Percentiles rank a stretch among this genome's conserved stretches.
These are phyloP conservation scores for Intellagama lesueurii DNA, from an alignment of 2,797 vertebrate species.

Conservation along the genomic window DNA sequence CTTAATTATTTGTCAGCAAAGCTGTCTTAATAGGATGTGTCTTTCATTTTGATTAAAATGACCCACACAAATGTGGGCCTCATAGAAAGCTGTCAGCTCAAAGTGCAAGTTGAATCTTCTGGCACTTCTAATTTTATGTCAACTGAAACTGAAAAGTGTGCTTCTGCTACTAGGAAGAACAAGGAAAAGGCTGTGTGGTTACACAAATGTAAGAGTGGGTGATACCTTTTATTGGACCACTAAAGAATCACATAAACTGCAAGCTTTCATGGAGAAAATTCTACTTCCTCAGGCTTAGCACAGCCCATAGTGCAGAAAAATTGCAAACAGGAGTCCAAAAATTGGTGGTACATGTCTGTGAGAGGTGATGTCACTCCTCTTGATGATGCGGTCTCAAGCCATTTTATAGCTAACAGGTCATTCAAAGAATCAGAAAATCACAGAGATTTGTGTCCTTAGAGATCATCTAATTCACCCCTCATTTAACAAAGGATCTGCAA, in stretches of 20 bases:
- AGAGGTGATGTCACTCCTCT: not conserved
- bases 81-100: conserved; percentile 67
- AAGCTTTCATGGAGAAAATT: too few relatives aligned
- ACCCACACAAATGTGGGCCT: conserved; percentile 69
- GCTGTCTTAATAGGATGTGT: conserved; percentile 74
- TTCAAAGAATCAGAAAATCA: not conserved
- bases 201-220: too few relatives aligned
- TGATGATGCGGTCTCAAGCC: too few relatives aligned
- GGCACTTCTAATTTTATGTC: conserved; percentile 67
- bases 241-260: too few relatives aligned
- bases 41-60: conserved; percentile 80
- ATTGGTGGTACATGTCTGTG: too few relatives aligned
- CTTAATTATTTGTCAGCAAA: conserved; percentile 82
- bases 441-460: not conserved
- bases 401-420: not conserved
- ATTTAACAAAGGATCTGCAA: not conserved
- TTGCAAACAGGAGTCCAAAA: too few relatives aligned
- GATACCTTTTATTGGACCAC: too few relatives aligned
- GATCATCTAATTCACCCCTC: not conserved
- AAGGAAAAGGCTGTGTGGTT: too few relatives aligned
- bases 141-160: conserved; percentile 50
- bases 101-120: conserved; percentile 64
- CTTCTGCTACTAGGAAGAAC: too few relatives aligned
- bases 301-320: too few relatives aligned
- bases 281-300: too few relatives aligned